These are phyloP conservation scores for Drosophila bifasciata DNA, from an alignment of 1,140 invertebrate genomes.

Conservation along the genomic window DNA sequence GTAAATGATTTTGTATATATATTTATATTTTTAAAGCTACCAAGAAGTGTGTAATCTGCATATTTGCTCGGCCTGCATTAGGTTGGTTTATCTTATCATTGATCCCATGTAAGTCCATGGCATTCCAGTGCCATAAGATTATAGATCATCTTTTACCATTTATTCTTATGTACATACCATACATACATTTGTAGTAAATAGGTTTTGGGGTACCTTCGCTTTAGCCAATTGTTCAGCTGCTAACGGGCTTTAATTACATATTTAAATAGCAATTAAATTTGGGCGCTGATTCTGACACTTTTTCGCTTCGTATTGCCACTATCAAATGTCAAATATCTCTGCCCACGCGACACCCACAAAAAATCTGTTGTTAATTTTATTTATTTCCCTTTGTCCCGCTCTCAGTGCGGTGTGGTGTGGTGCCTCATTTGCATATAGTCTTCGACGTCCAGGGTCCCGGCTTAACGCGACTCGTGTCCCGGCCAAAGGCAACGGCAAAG, in stretches of 20 bases:
- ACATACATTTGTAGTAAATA: too few species aligned
- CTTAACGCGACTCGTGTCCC: neutral
- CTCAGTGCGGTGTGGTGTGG: neutral
- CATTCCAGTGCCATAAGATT: too few species aligned
- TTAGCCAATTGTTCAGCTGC: neutral
- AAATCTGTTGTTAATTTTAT: slow-evolving; percentile 9
- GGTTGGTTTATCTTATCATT: too few species aligned
- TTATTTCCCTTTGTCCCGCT: slow-evolving; percentile 15
- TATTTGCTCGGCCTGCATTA: too few species aligned
- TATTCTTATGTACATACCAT: too few species aligned
- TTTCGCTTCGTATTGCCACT: slow-evolving; percentile 22
- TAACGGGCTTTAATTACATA: slow-evolving; percentile 52
- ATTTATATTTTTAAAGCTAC: too few species aligned
- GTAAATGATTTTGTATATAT: slow-evolving; percentile 15
- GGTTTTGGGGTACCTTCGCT: too few species aligned
- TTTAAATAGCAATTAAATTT: slow-evolving; percentile 63
- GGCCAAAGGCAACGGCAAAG: slow-evolving; percentile 27
- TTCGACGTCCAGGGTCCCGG: slow-evolving; percentile 17
- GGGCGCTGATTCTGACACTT: slow-evolving; percentile 63
- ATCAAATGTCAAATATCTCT: slow-evolving; percentile 63
- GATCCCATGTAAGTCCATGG: too few species aligned
- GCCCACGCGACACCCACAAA: slow-evolving; percentile 61
- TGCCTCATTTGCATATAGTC: slow-evolving; percentile 66
- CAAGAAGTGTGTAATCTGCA: too few species aligned
- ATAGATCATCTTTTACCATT: too few species aligned